Base-by-base conservation (phyloP, 2,113 vertebrate genomes). In the Labeo rohita region DNA sequence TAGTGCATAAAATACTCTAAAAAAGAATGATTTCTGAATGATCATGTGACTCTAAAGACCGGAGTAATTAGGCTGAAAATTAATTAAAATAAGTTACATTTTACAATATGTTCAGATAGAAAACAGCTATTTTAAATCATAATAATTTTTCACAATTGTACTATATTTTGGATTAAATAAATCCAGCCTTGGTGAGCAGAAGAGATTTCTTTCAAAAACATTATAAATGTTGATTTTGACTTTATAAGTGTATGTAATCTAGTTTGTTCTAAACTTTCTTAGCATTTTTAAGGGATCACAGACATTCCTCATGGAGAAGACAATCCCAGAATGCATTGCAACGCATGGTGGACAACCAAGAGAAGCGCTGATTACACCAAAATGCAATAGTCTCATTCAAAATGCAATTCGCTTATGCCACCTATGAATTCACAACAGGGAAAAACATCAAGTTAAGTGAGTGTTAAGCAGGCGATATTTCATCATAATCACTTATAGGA, bases 401-500 rank as follows among this genome's bases (percentile, higher is more conserved):
- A 63, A 23, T 63, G 56, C 16, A n/a, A 2, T 54, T 54, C 39
- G 39, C 39, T 39, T 4, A 39, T 39, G 39, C 39, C 39, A 39
- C 39, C 39, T 39, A 39, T 39, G 39, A 39, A 39, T 3, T 4
- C 39, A 39, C 39, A 39, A 39, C 39, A 3, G 39, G 39, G 39
- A 39, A 39, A 39, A 39, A 39, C 39, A 39, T 39, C 5, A 39
- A 39, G 39, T 39, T 39, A 39, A 39, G 65, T 15, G 65, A 18
- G 16, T 18, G 36, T 43, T 18, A 8, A 72, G 39, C 39, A 10
- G 36, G 16, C 2, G 18, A 45, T 6, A n/a, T n/a, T 45, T 12
- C 70, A 12, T 73, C 70, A 87, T 6, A 77, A 87, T 61, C 45
- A 28, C n/a, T 50, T 13, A 50, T 39, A 65, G 13, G 74, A 75